Conservation (phyloP, 2,888 invertebrate genomes). For the Chrysomela aeneicollis region DNA sequence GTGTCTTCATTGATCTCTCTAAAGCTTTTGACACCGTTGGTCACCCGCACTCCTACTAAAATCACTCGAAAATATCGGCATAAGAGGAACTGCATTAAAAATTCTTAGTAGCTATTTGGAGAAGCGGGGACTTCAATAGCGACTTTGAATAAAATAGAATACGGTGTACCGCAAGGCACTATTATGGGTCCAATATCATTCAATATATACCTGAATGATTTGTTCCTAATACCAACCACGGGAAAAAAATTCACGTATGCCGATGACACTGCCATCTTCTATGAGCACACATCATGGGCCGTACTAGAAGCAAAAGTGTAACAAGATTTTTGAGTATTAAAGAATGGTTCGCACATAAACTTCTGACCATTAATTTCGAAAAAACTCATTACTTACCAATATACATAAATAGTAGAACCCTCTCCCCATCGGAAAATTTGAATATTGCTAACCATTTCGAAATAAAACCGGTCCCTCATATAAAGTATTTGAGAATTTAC, state of each 20-base stretch:
- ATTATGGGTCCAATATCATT: conserved; percentile 16
- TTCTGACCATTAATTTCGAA: too few species aligned
- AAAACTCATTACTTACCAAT: conserved; percentile 6
- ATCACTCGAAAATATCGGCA: too few species aligned
- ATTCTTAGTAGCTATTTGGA: conserved; percentile 7
- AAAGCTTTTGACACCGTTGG: too few species aligned
- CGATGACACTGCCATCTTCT: too few species aligned
- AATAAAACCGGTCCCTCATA: too few species aligned
- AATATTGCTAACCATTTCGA: conserved; percentile 4
- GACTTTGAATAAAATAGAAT: conserved; percentile 4
- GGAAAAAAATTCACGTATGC: not conserved
- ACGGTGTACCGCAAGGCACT: conserved; percentile 9
- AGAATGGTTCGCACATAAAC: too few species aligned
- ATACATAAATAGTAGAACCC: conserved; percentile 3
- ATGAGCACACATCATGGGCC: too few species aligned
- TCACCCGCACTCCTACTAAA: too few species aligned
- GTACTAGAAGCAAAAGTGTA: too few species aligned
- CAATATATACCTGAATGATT: too few species aligned
- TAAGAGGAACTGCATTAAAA: conserved; percentile 3
- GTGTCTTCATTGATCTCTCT: not conserved
- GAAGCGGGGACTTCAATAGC: not conserved
- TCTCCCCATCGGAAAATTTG: not conserved
- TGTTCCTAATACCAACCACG: conserved; percentile 1
- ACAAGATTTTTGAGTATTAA: too few species aligned
- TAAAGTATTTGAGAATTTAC: too few species aligned